Base-by-base conservation (phyloP, 2,797 vertebrate genomes). In the Knipowitschia caucasica region DNA sequence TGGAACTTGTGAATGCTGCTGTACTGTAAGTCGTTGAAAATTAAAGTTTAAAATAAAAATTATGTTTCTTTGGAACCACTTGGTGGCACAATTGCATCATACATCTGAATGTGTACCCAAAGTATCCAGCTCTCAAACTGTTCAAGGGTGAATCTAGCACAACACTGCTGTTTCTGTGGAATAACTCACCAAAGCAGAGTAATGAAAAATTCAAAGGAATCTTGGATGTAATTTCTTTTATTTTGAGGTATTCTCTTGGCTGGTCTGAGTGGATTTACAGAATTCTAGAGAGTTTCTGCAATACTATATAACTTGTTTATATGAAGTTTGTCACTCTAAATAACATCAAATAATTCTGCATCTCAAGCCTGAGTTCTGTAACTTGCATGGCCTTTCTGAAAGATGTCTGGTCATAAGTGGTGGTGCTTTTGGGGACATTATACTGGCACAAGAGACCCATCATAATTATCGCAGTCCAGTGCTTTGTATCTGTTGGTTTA, bases 61-160 rank as follows among this genome's bases (percentile, higher is more conserved):
- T 40, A 31, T 27, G 27, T 0, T 50, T 2, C 20, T 14, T 46
- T 20, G 6, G 11, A 10, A 8, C 77, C 86, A 81, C 75, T 34
- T 60, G 0, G 83, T 45, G 81, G 75, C 29, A 59, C 9, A 25
- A 14, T 17, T 31, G 0, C 3, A 23, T 26, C 20, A 38, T 24
- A 20, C 71, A 71, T 68, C 44, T 66, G 53, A 56, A 62, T 46
- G 5, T n/a, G 5, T 23, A 67, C 64, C 68, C 50, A 43, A 33
- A 26, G 36, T 20, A 24, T 59, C 65, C 67, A 64, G 10, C 14
- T 21, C 27, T 52, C 59, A 36, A 29, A 63, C 65, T 81, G 58
- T 53, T 55, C 74, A 65, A 59, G 64, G 59, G 54, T 53, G 57
- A 56, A 87, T 82, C 66, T 80, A 80, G 79, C 71, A 77, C 85